phyloP scores from a whole-genome alignment of 2,113 vertebrate genomes.

The Oreochromis spilurus region DNA sequence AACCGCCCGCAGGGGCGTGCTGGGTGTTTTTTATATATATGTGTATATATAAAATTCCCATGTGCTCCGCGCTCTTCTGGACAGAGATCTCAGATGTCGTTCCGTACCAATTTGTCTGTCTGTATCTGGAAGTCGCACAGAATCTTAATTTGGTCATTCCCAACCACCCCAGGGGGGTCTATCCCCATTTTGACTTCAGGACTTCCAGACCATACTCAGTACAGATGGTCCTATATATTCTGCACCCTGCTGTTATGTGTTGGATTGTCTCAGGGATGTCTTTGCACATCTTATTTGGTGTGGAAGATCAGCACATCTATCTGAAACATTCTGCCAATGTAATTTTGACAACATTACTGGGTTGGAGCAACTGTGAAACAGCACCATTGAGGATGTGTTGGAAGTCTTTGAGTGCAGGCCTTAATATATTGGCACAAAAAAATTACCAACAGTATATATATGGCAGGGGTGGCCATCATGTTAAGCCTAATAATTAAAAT shows the following conservation, averaged over 20 bases:
- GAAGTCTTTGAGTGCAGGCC: neutral
- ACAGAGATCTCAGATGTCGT: neutral
- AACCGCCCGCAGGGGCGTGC: too few species aligned
- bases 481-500: neutral
- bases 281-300: neutral
- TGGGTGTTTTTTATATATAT: too few species aligned
- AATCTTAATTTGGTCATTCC: neutral
- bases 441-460: neutral
- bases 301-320: neutral
- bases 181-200: neutral
- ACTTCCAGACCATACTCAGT: neutral
- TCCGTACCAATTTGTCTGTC: accelerated
- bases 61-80: neutral
- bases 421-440: neutral
- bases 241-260: neutral
- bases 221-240: neutral
- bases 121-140: neutral
- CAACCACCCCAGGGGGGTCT: neutral
- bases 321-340: too few species aligned
- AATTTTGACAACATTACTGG: neutral
- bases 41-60: neutral
- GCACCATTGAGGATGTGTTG: neutral
- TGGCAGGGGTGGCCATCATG: neutral
- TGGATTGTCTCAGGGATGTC: neutral
- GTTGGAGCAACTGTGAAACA: neutral